Evolutionary conservation across 2,113 vertebrate species (phyloP).

Genomic region (human (Homo sapiens)): DNA sequence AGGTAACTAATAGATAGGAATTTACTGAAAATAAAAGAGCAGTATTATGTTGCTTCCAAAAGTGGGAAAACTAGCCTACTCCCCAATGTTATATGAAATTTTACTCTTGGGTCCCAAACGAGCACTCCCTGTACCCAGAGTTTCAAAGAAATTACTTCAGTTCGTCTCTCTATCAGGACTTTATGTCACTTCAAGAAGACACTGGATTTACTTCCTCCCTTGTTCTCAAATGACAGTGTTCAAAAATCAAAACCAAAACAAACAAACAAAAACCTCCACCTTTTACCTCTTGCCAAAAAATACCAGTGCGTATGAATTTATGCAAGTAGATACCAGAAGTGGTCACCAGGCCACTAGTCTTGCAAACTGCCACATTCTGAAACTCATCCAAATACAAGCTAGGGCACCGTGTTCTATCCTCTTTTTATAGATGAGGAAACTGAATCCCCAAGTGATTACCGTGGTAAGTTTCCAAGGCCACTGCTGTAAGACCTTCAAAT

Average conservation of each 20-base stretch:
- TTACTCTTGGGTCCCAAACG: background rate
- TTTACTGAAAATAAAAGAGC: background rate
- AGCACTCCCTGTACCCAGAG: background rate
- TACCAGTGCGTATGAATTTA: background rate
- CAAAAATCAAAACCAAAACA: constrained; percentile 8
- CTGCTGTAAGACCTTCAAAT: background rate
- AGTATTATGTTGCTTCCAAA: background rate
- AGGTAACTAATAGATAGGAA: background rate
- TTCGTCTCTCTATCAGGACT: background rate
- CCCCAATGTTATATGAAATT: background rate
- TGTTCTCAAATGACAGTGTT: constrained; percentile 23
- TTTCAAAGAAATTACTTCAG: background rate
- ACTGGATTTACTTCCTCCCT: background rate
- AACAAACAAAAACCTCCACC: background rate
- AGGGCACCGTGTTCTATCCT: background rate
- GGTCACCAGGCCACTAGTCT: background rate
- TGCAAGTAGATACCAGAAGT: background rate
- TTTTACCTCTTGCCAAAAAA: background rate
- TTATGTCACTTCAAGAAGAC: background rate
- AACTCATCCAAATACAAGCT: background rate
- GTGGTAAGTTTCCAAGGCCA: background rate
- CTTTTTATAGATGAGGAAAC: background rate
- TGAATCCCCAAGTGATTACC: background rate
- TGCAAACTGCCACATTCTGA: background rate
- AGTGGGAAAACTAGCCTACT: background rate